phyloP scores from a whole-genome alignment of 2,113 vertebrate genomes.

The Penelope pileata region DNA sequence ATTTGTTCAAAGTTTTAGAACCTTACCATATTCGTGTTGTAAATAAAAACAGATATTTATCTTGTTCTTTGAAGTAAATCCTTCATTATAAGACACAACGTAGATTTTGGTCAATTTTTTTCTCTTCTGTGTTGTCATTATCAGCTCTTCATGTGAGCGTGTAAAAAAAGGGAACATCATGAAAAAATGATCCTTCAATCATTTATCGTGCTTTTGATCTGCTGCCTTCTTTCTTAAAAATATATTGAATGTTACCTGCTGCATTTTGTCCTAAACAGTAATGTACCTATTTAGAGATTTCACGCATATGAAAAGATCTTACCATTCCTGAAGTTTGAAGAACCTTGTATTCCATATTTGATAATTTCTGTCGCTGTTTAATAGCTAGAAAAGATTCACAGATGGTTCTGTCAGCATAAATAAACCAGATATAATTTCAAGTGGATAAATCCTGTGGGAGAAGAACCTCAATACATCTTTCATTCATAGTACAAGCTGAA shows the following conservation, averaged over 20 bases:
- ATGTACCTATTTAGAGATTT: not conserved
- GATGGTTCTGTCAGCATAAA: not conserved
- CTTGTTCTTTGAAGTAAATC: not conserved
- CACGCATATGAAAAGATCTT: not conserved
- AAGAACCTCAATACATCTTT: not conserved
- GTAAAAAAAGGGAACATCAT: not conserved
- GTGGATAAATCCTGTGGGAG: not conserved
- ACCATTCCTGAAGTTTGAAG: not conserved
- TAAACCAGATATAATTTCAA: not conserved
- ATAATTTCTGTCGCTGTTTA: not conserved
- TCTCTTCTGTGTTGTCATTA: not conserved
- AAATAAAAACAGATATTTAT: not conserved
- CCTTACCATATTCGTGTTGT: not conserved
- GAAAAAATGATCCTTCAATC: not conserved
- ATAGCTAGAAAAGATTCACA: not conserved
- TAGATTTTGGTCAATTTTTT: not conserved
- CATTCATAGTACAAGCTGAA: not conserved
- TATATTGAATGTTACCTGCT: not conserved
- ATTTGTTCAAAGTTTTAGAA: not conserved
- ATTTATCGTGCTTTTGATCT: not conserved
- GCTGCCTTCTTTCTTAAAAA: not conserved
- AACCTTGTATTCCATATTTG: not conserved
- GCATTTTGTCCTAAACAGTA: not conserved
- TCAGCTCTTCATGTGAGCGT: not conserved
- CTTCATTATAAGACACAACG: not conserved